Evolutionary conservation across 2,113 vertebrate genomes (phyloP).

Genomic region (Acinonyx jubatus): DNA sequence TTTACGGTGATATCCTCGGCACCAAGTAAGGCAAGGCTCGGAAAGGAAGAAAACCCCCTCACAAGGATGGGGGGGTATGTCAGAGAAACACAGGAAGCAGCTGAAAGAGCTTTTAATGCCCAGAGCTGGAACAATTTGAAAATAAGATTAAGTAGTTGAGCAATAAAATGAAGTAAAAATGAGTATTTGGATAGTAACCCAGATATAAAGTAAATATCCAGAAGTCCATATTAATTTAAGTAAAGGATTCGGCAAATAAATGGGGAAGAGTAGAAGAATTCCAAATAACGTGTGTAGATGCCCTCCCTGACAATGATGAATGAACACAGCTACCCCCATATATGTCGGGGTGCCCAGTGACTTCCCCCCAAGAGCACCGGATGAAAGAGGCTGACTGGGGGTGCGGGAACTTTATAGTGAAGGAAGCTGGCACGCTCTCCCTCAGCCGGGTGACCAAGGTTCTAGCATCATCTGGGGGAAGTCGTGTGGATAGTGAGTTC

Average conservation of each 20-base stretch:
- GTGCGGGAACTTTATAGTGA: too few species aligned
- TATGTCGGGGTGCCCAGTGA: rapidly evolving
- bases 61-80: rapidly evolving
- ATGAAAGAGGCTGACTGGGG: neutral
- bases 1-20: neutral
- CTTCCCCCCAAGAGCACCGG: neutral
- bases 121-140: neutral
- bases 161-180: neutral
- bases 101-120: neutral
- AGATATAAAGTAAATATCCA: neutral
- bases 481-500: rapidly evolving
- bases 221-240: neutral
- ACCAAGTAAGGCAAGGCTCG: neutral
- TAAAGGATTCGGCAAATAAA: neutral
- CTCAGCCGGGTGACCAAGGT: neutral
- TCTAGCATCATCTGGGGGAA: neutral
- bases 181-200: neutral
- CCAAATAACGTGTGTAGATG: neutral
- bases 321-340: neutral
- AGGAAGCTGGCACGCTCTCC: neutral
- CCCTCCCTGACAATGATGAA: neutral
- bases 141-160: neutral
- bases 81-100: neutral
- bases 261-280: neutral
- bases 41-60: too few species aligned